phyloP scores from a whole-genome alignment of 2,888 invertebrate species.

The Bursaphelenchus okinawaensis region DNA sequence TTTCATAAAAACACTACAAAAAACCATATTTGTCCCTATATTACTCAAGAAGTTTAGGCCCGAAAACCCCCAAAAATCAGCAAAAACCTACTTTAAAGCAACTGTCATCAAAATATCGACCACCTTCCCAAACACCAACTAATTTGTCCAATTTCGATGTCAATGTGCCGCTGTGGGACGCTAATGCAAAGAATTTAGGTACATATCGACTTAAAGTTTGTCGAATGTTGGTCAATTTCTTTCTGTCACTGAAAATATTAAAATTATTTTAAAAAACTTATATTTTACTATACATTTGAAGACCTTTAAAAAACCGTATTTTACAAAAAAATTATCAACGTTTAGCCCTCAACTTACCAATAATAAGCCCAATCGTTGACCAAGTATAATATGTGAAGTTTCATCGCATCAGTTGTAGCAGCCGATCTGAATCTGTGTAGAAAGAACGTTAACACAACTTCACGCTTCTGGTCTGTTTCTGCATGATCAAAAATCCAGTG shows the following conservation, averaged over 20 bases:
- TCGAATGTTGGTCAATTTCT: constrained; percentile 86
- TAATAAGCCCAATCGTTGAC: constrained; percentile 97
- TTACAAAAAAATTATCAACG: not conserved
- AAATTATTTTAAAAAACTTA: not conserved
- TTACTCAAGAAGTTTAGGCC: too few relatives aligned
- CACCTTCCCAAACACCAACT: constrained; percentile 90
- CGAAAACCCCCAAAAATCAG: too few relatives aligned
- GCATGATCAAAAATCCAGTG: constrained; percentile 94
- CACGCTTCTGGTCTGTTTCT: constrained; percentile 73
- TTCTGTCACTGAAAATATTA: constrained; percentile 74
- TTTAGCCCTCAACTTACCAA: too few relatives aligned
- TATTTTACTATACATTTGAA: too few relatives aligned
- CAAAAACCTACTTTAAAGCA: constrained; percentile 42
- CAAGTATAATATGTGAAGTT: constrained; percentile 93
- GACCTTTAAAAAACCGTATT: too few relatives aligned
- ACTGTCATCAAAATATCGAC: constrained; percentile 63
- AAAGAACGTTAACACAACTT: constrained; percentile 63
- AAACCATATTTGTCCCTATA: too few relatives aligned
- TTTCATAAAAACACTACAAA: too few relatives aligned
- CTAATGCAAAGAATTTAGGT: constrained; percentile 94
- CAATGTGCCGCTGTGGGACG: constrained; percentile 72
- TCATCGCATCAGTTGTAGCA: constrained; percentile 75
- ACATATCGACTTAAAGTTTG: constrained; percentile 88
- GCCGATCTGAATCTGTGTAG: constrained; percentile 64
- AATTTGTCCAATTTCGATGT: constrained; percentile 75